Base-by-base conservation (phyloP, 2,113 vertebrate genomes). In the Otolemur garnettii region DNA sequence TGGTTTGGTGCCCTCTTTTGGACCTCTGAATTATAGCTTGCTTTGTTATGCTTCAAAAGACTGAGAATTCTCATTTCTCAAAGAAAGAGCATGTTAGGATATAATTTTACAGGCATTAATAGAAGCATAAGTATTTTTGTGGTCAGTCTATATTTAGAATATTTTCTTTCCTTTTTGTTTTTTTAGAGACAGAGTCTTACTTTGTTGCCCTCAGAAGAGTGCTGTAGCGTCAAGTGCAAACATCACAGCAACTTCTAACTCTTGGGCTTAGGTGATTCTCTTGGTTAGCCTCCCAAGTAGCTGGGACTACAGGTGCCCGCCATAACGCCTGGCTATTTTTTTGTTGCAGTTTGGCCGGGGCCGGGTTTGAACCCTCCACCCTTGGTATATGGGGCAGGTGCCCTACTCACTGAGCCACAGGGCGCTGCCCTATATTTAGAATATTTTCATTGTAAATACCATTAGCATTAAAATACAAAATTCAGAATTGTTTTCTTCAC, bases 401-500 rank as follows among this genome's bases (percentile, higher is more conserved):
- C 5, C 45, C 45, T 50, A 50, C 45, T 50, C 45, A 50, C 7
- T 50, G 45, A 50, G 45, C 45, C 45, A 50, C 45, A 50, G 45
- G 45, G 45, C 45, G 45, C 45, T 9, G 45, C 45, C 45, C 75
- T 78, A 24, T 53, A 77, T 69, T 69, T 88, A 62, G 57, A 74
- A 66, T 91, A 55, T 91, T 86, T 96, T 75, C 50, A 86, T 59
- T 66, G 5, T 81, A 92, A 75, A 62, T 69, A 42, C 1, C 33
- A 62, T 45, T n/a, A 21, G 50, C 66, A 91, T 77, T 82, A 90
- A 94, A 75, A 96, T 69, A n/a, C 11, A 69, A 62, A 75, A 81
- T 91, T 91, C 83, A 90, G 35, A 24, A 72, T 92, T 87, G 9
- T 91, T 93, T 84, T 71, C 53, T 77, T 90, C 26, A 93, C 26